A percentile compares a stretch with the other conserved stretches of the same genome.
Conservation (phyloP, 30 jellyfish, hydroid and myxozoan genomes). For the Cassiopea andromeda region DNA sequence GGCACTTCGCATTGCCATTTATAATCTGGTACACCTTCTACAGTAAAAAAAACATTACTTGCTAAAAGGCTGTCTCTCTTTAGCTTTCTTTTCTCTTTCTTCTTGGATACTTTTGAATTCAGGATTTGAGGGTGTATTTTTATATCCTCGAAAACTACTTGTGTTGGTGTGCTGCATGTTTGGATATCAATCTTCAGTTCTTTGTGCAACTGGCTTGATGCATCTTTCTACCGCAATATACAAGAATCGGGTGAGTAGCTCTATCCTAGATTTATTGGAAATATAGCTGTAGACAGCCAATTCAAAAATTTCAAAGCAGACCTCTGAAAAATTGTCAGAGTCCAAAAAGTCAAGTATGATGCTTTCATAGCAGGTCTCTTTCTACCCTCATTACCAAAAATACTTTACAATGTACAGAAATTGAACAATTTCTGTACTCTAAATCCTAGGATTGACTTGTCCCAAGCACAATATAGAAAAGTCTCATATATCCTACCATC, state of each 20-base stretch:
- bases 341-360: too few relatives aligned
- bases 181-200: background rate
- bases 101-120: conserved; percentile 29
- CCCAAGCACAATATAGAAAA: too few relatives aligned
- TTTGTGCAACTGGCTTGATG: background rate
- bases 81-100: conserved; percentile 53
- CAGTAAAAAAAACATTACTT: conserved; percentile 30
- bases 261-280: background rate
- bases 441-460: too few relatives aligned
- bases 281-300: too few relatives aligned
- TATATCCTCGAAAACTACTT: conserved; percentile 34
- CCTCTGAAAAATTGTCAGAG: too few relatives aligned
- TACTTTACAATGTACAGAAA: too few relatives aligned
- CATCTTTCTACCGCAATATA: background rate
- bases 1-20: too few relatives aligned
- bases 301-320: too few relatives aligned
- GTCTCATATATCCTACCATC: background rate
- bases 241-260: background rate
- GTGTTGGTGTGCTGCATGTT: background rate
- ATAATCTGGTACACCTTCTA: too few relatives aligned
- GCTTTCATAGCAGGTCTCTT: too few relatives aligned
- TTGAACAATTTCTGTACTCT: too few relatives aligned
- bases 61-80: conserved; percentile 9
- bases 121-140: background rate
- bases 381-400: too few relatives aligned